Base-by-base conservation (phyloP, 2,113 vertebrate species). In the Sakesphorus luctuosus region DNA sequence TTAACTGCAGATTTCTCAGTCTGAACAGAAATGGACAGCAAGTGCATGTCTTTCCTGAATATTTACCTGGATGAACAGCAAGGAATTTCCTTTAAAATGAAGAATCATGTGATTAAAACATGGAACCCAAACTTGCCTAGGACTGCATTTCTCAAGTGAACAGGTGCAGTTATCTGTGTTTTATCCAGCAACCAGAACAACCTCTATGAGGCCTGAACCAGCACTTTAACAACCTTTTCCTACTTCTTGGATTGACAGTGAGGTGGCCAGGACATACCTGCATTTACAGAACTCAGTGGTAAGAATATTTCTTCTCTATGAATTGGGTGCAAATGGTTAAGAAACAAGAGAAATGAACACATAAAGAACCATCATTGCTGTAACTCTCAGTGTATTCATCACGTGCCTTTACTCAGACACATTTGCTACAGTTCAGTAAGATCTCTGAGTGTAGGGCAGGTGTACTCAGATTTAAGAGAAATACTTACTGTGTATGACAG, bases 401-500 rank as follows among this genome's bases (percentile, higher is more conserved):
- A 35, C 2, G 4, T 12, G 43, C n/a, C 23, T 52, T 53, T 77
- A 33, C 29, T 47, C 53, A 67, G 23, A 59, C 72, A 3, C 5
- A 12, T 74, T 35, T 28, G 11, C 28, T 74, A 53, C 19, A 40
- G 7, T 40, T 79, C 31, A 44, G 0, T 55, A 58, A 75, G 17
- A 73, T 7, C 29, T 83, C 1, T 16, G 63, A 50, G 29, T 84
- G 16, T 26, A 38, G 10, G 31, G 9, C 26, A 81, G 5, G 10
- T 53, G 61, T 8, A 65, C 7, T 50, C 35, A 62, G 23, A 72
- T 58, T 75, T 53, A 72, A 49, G 24, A 88, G 35, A 19, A 72
- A 55, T 84, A 98, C 99, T 98, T 98, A 99, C 99, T 98, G 84
- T 98, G 89, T 96, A 99, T 98, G 58, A 99, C 96, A 36, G 99